These are phyloP conservation scores for Paramuricea clavata DNA, from an alignment of 92 coral and sea anemone species.

Conservation along the genomic window DNA sequence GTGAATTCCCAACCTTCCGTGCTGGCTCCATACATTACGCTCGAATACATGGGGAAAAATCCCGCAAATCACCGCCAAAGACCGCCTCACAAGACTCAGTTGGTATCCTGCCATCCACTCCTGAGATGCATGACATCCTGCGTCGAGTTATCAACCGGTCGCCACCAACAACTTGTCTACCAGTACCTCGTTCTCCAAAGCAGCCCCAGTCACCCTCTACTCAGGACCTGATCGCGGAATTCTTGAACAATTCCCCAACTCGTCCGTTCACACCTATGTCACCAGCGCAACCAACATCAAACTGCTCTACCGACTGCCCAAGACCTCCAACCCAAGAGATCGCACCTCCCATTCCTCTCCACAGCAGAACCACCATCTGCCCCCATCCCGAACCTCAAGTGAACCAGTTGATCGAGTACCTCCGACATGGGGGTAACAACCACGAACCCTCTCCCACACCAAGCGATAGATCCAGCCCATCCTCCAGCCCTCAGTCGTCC, in stretches of 20 bases:
- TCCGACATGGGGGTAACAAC: too few species aligned
- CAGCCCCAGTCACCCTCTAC: constrained; percentile 45
- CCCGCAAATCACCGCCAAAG: not conserved
- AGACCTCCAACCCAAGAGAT: constrained; percentile 11
- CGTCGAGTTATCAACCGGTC: not conserved
- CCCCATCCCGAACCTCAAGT: constrained; percentile 6
- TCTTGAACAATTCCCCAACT: too few species aligned
- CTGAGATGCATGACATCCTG: not conserved
- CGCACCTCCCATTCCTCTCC: constrained; percentile 40
- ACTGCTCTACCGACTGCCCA: too few species aligned
- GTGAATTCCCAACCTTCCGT: not conserved
- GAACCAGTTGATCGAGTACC: constrained; percentile 22
- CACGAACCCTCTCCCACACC: too few species aligned
- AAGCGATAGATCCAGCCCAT: constrained; percentile 7
- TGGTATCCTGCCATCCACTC: too few species aligned
- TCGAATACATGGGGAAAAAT: too few species aligned
- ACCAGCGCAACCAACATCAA: too few species aligned
- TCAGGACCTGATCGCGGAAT: constrained; percentile 31
- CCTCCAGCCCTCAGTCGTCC: not conserved
- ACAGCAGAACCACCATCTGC: constrained; percentile 13
- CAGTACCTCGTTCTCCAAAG: not conserved
- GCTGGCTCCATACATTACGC: not conserved
- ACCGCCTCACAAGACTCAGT: too few species aligned
- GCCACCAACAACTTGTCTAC: not conserved
- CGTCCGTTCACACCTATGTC: not conserved